phyloP scores from a whole-genome alignment of 2,797 vertebrate genomes.

The Orestias chungarensis region DNA sequence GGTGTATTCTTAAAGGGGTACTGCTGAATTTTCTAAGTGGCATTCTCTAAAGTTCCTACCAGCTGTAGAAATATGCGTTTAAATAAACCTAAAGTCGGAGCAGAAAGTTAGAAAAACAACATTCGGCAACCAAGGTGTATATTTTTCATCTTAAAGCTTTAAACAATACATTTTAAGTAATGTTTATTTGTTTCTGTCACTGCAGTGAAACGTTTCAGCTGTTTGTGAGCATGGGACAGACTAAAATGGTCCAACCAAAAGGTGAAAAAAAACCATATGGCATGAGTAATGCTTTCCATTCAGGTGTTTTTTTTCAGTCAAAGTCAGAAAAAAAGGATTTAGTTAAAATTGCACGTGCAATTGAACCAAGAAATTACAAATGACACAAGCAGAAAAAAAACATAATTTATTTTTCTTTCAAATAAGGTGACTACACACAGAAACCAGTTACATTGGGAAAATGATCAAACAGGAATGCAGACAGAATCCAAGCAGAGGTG shows the following conservation, averaged over 20 bases:
- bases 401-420: neutral
- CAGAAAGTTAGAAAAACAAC: too few species aligned
- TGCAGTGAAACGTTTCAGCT: neutral
- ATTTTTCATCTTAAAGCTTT: neutral
- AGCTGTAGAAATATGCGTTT: neutral
- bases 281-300: neutral
- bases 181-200: neutral
- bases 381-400: neutral
- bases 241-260: neutral
- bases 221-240: neutral
- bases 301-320: neutral
- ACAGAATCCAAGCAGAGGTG: neutral
- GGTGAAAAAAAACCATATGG: neutral
- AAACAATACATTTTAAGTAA: neutral
- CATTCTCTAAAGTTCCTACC: neutral
- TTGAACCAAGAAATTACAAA: neutral
- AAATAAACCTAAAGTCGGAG: neutral
- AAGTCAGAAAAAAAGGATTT: neutral
- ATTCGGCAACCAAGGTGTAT: neutral
- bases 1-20: conserved; percentile 1
- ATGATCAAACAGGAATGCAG: neutral
- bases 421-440: too few species aligned
- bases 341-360: neutral
- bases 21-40: neutral
- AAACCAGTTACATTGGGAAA: neutral